Evolutionary conservation across 2,797 vertebrate genomes (phyloP).

Genomic region (Vultur gryphus): DNA sequence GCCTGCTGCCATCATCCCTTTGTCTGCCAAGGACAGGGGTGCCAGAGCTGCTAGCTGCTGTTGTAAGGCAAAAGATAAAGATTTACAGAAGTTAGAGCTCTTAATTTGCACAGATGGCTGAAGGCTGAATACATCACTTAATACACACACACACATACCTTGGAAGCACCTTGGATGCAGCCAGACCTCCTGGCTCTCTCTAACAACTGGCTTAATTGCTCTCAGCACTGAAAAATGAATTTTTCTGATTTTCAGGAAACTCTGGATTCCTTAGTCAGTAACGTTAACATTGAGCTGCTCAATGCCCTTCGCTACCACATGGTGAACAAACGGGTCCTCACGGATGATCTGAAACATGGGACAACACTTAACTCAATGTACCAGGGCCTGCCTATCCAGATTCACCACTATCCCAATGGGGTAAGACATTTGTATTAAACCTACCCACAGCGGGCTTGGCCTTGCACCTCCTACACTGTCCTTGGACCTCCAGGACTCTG

Average conservation of each 20-base stretch:
- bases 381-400: constrained; percentile 90
- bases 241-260: constrained; percentile 83
- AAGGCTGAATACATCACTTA: not conserved
- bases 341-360: constrained; percentile 90
- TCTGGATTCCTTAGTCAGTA: constrained; percentile 94
- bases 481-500: not conserved
- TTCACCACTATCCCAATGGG: constrained; percentile 95
- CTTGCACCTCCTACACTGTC: not conserved
- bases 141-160: not conserved
- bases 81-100: not conserved
- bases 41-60: not conserved
- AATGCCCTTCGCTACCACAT: constrained; percentile 98
- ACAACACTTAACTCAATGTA: constrained; percentile 90
- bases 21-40: not conserved
- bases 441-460: not conserved
- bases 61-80: not conserved
- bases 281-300: constrained; percentile 96
- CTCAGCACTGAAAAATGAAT: not conserved
- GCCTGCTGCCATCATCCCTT: not conserved
- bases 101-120: not conserved
- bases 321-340: constrained; percentile 88
- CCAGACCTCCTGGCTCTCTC: not conserved
- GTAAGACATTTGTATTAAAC: constrained; percentile 67
- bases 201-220: not conserved
- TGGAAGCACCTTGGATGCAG: not conserved